These are phyloP conservation scores for Hydrotaea diabolus DNA, from an alignment of 2,888 invertebrate genomes.

Conservation along the genomic window DNA sequence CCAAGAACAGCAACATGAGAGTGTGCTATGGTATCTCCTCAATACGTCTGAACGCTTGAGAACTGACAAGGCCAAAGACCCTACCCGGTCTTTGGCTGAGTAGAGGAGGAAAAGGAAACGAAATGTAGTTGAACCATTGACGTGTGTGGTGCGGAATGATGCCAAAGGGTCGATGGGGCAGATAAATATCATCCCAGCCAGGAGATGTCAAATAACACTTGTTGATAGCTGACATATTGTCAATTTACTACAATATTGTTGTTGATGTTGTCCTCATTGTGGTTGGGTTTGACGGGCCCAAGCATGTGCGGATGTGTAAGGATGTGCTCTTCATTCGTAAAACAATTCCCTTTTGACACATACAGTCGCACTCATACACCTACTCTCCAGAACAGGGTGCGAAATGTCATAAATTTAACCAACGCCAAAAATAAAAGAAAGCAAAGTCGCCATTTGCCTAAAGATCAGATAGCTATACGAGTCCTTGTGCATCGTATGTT, in stretches of 20 bases:
- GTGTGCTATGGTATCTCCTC: not conserved
- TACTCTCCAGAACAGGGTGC: not conserved
- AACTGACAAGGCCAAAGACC: conserved; percentile 10
- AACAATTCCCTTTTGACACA: conserved; percentile 34
- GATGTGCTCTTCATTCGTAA: not conserved
- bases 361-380: not conserved
- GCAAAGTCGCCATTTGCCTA: conserved; percentile 10
- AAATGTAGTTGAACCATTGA: not conserved
- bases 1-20: not conserved
- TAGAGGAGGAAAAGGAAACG: not conserved
- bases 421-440: not conserved
- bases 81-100: no score
- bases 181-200: not conserved
- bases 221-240: conserved; percentile 39
- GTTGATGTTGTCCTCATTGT: not conserved
- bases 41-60: not conserved
- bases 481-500: not conserved
- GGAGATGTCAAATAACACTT: conserved; percentile 42
- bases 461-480: not conserved
- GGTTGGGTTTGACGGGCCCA: not conserved
- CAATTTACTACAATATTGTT: conserved; percentile 34
- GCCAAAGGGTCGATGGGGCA: not conserved
- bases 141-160: not conserved
- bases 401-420: conserved; percentile 34
- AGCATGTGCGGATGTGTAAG: not conserved